Evolutionary conservation across 2,797 vertebrate species (phyloP).

Genomic region (Peromyscus eremicus): DNA sequence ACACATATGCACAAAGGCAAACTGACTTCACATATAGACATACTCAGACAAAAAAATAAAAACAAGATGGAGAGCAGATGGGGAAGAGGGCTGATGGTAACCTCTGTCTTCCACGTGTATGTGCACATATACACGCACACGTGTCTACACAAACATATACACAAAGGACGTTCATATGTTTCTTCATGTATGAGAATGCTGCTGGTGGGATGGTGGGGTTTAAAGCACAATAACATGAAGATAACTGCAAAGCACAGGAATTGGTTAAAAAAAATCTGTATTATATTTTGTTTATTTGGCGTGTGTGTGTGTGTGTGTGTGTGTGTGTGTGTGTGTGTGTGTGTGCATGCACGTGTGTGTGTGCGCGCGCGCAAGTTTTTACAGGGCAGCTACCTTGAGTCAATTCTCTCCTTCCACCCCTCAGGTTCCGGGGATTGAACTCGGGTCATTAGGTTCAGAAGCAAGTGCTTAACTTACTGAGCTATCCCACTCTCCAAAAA

Average conservation of each 20-base stretch:
- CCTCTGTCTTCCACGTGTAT: not conserved
- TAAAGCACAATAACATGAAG: not conserved
- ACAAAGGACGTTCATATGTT: not conserved
- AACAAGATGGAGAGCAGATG: not conserved
- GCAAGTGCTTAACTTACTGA: not conserved
- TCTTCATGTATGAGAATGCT: not conserved
- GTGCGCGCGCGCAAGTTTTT: too few species aligned
- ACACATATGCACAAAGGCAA: not conserved
- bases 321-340: too few species aligned
- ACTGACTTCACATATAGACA: not conserved
- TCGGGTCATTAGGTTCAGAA: too few species aligned
- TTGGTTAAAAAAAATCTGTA: not conserved
- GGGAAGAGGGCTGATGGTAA: not conserved
- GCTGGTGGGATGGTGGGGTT: not conserved
- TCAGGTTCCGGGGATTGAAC: not conserved
- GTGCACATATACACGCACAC: not conserved
- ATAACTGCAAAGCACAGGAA: not conserved
- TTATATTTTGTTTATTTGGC: not conserved
- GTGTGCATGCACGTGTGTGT: too few species aligned
- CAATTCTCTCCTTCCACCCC: not conserved
- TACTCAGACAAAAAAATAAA: not conserved
- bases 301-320: not conserved
- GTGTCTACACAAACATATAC: not conserved
- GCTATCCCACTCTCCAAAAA: not conserved
- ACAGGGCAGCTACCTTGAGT: not conserved